Base-by-base conservation (phyloP, 1,140 invertebrate genomes). In the Apis florea region DNA sequence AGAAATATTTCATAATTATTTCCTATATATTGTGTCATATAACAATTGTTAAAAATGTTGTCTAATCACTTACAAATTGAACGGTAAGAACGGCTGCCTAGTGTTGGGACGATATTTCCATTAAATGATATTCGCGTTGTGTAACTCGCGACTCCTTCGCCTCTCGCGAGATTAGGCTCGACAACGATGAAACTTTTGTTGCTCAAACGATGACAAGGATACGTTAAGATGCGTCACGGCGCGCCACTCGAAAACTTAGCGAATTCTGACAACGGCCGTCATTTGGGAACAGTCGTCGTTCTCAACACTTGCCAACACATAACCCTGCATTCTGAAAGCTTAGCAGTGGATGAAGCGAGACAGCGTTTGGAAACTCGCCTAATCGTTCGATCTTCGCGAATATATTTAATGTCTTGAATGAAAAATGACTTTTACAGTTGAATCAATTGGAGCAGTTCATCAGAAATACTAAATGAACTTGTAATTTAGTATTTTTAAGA, bases 251-350 rank as follows among this genome's bases (percentile, higher is more conserved):
- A 81, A 82, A 91, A 90, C 85, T 90, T 86, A 82, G 70, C 71
- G 77, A 75, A 88, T 88, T 74, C 83, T 88, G 83, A 87, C 86
- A 90, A 90, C 73, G 77, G 81, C 67, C 61, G 79, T 79, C 89
- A 88, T 90, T 90, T 85, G 87, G 88, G 82, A 88, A 79, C 73
- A 71, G 19, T 13, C 78, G 79, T 83, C 78, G 76, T 56, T 68
- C 47, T 66, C 76, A 81, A 83, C 88, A 87, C 84, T 91, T 90
- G 86, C 83, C 87, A 87, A 82, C 83, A 85, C 84, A 88, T 88
- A 87, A 89, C 79, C 58, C 78, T 53, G 54, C 58, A 70, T 71
- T 17, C 11, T 54, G 85, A 82, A 70, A 79, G 40, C 79, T 67
- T 66, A 63, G 11, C 69, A 53, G 5, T 71, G 26, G 59, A 64